Conservation (phyloP, 2,113 vertebrate genomes). For the Rousettus leschenaultii region DNA sequence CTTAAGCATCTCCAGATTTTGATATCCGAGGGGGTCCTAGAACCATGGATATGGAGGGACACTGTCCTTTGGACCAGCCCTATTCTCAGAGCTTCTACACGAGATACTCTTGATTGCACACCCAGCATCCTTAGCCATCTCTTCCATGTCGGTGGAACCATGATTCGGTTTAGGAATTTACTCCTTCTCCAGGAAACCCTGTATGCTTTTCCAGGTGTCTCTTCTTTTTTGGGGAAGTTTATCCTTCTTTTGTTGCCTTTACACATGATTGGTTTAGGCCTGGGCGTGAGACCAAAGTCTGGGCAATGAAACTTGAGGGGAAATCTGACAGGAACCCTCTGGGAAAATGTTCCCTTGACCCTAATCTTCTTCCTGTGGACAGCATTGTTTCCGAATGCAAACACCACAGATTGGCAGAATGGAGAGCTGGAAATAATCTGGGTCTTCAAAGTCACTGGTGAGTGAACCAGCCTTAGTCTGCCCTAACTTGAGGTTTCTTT, state of each 20-base stretch:
- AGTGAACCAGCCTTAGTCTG: not conserved
- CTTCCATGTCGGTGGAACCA: not conserved
- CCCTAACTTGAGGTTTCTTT: not conserved
- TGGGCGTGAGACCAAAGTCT: not conserved
- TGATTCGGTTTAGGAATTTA: not conserved
- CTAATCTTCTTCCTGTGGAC: not conserved
- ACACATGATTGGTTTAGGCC: not conserved
- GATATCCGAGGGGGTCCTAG: not conserved
- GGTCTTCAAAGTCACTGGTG: not conserved
- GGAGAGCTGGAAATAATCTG: not conserved
- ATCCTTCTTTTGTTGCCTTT: not conserved
- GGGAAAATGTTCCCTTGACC: not conserved
- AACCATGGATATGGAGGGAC: not conserved
- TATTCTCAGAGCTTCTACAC: not conserved
- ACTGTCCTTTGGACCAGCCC: not conserved
- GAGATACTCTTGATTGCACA: not conserved
- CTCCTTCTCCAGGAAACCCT: not conserved
- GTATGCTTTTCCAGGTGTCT: not conserved
- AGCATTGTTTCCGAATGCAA: not conserved
- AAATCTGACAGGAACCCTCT: not conserved
- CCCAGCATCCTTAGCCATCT: not conserved
- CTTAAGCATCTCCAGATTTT: not conserved
- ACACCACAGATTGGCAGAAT: not conserved
- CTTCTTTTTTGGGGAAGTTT: not conserved
- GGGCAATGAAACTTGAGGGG: not conserved